These are phyloP conservation scores for Anorthoa munda DNA, from an alignment of 2,888 invertebrate species.

Conservation along the genomic window DNA sequence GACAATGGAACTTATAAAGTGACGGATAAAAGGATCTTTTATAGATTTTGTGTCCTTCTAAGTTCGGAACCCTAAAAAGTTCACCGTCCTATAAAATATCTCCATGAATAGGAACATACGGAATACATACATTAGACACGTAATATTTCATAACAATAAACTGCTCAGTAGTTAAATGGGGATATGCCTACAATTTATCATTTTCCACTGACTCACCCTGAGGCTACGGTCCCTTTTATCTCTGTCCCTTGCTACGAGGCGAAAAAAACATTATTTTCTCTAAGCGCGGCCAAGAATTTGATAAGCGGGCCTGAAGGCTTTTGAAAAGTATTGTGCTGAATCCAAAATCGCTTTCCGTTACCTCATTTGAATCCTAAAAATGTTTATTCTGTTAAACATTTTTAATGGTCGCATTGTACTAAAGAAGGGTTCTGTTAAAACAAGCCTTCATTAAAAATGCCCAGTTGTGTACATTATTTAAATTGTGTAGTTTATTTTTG, in stretches of 20 bases:
- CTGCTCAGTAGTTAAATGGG: slow-evolving; percentile 71
- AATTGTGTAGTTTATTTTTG: slow-evolving; percentile 11
- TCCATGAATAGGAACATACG: neutral
- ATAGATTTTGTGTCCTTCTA: too few relatives aligned
- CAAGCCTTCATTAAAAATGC: slow-evolving; percentile 18
- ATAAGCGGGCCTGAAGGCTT: slow-evolving; percentile 67
- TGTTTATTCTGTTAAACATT: slow-evolving; percentile 53
- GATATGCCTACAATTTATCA: slow-evolving; percentile 75
- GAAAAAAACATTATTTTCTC: slow-evolving; percentile 72
- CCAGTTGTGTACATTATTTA: slow-evolving; percentile 15
- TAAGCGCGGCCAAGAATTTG: slow-evolving; percentile 66
- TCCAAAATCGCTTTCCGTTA: slow-evolving; percentile 45
- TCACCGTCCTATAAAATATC: neutral
- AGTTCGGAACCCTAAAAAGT: neutral
- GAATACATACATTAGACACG: slow-evolving; percentile 35
- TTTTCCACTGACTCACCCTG: slow-evolving; percentile 73
- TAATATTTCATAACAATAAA: slow-evolving; percentile 64
- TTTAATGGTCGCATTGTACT: slow-evolving; percentile 45
- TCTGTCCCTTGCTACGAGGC: too few relatives aligned
- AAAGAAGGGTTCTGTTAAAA: slow-evolving; percentile 19
- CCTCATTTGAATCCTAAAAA: slow-evolving; percentile 44
- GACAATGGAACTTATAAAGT: too few relatives aligned
- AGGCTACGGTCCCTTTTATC: slow-evolving; percentile 73
- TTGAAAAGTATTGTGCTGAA: slow-evolving; percentile 61
- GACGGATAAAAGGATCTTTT: too few relatives aligned